Conservation (phyloP, 2,113 vertebrate genomes). For the Plestiodon gilberti region DNA sequence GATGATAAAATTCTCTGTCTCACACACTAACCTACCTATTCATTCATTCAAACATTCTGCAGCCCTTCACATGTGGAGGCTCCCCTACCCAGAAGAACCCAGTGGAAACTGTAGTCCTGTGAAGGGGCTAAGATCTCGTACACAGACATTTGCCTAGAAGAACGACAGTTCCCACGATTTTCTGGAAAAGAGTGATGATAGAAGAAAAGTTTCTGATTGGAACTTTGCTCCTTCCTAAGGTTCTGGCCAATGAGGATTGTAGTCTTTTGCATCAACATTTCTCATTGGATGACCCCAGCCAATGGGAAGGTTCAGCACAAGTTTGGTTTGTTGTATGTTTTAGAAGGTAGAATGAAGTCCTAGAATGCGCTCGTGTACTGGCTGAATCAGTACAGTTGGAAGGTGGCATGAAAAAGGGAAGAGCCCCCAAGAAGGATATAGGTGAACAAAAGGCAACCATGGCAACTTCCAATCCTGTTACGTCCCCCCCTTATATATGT, state of each 20-base stretch:
- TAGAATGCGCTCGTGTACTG: background rate
- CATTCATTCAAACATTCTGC: background rate
- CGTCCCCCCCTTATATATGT: too few species aligned
- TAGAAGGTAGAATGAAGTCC: background rate
- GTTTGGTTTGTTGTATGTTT: background rate
- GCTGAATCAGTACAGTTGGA: background rate
- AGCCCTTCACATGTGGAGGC: background rate
- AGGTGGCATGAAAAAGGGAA: background rate
- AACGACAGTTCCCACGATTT: background rate
- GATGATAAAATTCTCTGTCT: background rate
- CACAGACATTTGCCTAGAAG: background rate
- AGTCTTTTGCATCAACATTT: background rate
- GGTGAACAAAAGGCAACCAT: too few species aligned
- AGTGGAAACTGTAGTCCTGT: background rate
- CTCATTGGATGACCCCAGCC: constrained; percentile 7
- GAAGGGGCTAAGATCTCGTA: background rate
- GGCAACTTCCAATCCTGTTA: background rate
- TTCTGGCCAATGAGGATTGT: constrained; percentile 6
- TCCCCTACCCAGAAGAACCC: background rate
- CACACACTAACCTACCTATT: background rate
- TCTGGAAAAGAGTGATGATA: background rate
- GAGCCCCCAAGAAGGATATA: background rate
- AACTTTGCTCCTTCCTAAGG: background rate
- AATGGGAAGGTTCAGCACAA: background rate
- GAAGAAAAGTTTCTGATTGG: background rate